These are phyloP conservation scores for Aphelocoma californica DNA, from an alignment of 2,797 vertebrate genomes.

Conservation along the genomic window DNA sequence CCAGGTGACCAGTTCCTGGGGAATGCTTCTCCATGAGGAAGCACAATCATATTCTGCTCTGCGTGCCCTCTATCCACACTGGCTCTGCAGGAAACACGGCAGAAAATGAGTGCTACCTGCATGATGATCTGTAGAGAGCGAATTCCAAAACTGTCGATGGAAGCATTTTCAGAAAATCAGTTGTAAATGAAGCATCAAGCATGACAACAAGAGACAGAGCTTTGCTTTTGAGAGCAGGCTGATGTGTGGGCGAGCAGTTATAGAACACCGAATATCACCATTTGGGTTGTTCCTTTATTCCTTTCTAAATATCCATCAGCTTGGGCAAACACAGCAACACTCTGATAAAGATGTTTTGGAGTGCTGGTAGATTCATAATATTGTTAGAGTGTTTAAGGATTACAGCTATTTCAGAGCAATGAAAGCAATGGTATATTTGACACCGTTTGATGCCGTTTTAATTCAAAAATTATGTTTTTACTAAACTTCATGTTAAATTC, in stretches of 20 bases:
- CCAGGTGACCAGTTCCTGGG: not conserved
- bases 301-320: not conserved
- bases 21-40: not conserved
- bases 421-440: not conserved
- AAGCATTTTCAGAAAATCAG: not conserved
- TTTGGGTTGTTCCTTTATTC: not conserved
- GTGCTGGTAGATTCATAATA: not conserved
- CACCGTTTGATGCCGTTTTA: not conserved
- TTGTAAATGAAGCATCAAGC: not conserved
- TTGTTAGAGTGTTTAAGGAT: not conserved
- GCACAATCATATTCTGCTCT: not conserved
- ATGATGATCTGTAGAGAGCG: not conserved
- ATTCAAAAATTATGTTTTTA: not conserved
- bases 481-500: not conserved
- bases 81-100: not conserved
- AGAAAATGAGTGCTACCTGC: not conserved
- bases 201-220: not conserved
- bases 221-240: not conserved
- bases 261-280: not conserved
- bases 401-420: not conserved
- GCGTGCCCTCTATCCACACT: not conserved
- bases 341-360: not conserved
- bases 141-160: not conserved
- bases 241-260: not conserved
- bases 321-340: not conserved